Percentiles rank a stretch among this genome's conserved stretches.
phyloP scores from a whole-genome alignment of 2,888 invertebrate genomes.

The Andrena bicolor region DNA sequence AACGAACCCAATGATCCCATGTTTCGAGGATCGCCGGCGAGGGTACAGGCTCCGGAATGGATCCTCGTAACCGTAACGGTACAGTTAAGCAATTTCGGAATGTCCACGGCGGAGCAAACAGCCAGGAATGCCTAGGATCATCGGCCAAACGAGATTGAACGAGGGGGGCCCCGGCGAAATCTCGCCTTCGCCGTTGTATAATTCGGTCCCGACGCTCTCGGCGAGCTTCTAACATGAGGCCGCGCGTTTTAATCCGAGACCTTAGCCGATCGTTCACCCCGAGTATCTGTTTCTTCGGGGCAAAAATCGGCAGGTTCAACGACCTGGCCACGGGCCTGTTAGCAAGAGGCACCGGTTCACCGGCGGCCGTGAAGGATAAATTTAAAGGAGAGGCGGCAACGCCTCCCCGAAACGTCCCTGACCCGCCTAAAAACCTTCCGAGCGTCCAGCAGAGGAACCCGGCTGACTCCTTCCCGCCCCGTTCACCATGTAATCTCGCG shows the following conservation, averaged over 20 bases:
- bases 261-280: slow-evolving; percentile 66
- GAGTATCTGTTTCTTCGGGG: slow-evolving; percentile 50
- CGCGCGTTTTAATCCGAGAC: background rate
- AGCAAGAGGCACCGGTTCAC: slow-evolving; percentile 46
- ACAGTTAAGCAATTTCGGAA: background rate
- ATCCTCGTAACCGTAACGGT: slow-evolving; percentile 43
- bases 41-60: background rate
- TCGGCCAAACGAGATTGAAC: background rate
- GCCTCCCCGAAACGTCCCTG: slow-evolving; percentile 66
- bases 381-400: slow-evolving; percentile 58
- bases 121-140: slow-evolving; percentile 14
- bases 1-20: background rate
- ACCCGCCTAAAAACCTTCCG: slow-evolving; percentile 66
- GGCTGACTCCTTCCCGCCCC: background rate
- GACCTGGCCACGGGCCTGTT: slow-evolving; percentile 50
- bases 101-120: slow-evolving; percentile 21
- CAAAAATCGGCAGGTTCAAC: slow-evolving; percentile 66
- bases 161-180: background rate
- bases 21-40: too few relatives aligned
- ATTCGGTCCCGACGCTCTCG: background rate
- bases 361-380: slow-evolving; percentile 64
- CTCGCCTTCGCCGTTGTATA: background rate
- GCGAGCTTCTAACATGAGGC: slow-evolving; percentile 7
- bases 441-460: slow-evolving; percentile 20
- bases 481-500: slow-evolving; percentile 14